Evolutionary conservation across 2,113 vertebrate species (phyloP), one percentile per base, ranked within the genome.

Genomic region (Lamprotornis superbus): DNA sequence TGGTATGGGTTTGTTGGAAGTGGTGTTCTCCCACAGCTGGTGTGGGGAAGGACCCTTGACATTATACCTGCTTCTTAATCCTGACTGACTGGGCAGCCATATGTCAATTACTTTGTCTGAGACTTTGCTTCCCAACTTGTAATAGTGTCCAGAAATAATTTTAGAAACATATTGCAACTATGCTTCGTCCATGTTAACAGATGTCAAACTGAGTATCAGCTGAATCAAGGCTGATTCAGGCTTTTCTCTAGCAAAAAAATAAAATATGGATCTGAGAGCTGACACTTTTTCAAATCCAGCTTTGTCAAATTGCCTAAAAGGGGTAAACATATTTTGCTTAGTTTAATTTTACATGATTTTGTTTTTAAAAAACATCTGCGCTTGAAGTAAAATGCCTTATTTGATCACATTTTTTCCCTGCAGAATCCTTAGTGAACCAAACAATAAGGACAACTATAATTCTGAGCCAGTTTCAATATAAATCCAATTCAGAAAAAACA

Each of bases 381-480:
- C 47, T 81, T 83, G 47, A 90, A 90, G 35, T 55, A 70, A 94
- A 83, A 47, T 44, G 53, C 27, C 68, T 89, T 67, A 77, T 59
- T 87, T 75, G 15, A 40, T 61, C n/a, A 21, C 12, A 5, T 61
- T 74, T 85, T 60, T 39, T 5, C n/a, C 37, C 35, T 52, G 39
- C 47, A 94, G 68, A 94, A 93, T 78, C 47, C 19, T 81, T 60
- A 52, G 73, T 89, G 83, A 95, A 86, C 68, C 52, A 92, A 93
- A 93, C 55, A 94, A 74, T 83, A 83, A 92, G 68, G 89, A 95
- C 83, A 92, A 89, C 21, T 56, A 35, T 55, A 83, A 55, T 86
- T 93, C 75, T 77, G 85, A 95, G 94, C 93, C 94, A 94, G 83
- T 94, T 91, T 93, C 82, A 95, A 90, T 85, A 96, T 40, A 90